Evolutionary conservation across 2,888 invertebrate genomes (phyloP), one percentile per base, ranked within the genome.

Genomic region (Drosophila rubida): DNA sequence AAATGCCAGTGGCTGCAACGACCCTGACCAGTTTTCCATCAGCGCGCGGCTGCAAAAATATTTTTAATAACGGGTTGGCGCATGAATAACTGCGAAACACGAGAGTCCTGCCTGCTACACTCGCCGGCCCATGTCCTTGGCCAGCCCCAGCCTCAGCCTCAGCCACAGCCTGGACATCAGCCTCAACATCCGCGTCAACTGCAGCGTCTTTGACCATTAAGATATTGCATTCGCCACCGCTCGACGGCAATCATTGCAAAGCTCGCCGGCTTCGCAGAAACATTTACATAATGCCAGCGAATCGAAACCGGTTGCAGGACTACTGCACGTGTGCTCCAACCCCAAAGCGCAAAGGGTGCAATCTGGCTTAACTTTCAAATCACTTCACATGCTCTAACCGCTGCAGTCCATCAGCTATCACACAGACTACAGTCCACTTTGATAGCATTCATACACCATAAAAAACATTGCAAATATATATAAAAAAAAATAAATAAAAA

Each of bases 11-110:
- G 51, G 16, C 39, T 48, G 25, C 19, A 14, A 25, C 61, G 77
- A 71, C 73, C 73, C 77, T 74, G 73, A 50, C 77, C 73, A 73
- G 65, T 72, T 76, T 71, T 65, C 65, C 61, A 54, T 65, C 76
- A 67, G 75, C 37, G 75, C 37, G 75, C 63, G 75, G 72, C 73
- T 59, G 66, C 50, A 74, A 53, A 75, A 79, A 85, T 82, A 69
- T 85, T 85, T 80, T 85, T 80, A 82, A 80, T 80, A 80, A 82
- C 80, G 63, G 72, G 49, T 61, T 61, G 75, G 49, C 67, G 76
- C 86, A 85, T 75, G 85, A 80, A 85, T 80, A 85, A 80, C 83
- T 75, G 62, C 66, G 80, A 80, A 86, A 86, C 71, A 65, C 71
- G 76, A 82, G 62, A 59, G 55, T 23, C 51, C 53, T 51, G 59